Evolutionary conservation across 2,888 invertebrate genomes (phyloP), one percentile per base, ranked within the genome.

Genomic region (Trichopoda pennipes): DNA sequence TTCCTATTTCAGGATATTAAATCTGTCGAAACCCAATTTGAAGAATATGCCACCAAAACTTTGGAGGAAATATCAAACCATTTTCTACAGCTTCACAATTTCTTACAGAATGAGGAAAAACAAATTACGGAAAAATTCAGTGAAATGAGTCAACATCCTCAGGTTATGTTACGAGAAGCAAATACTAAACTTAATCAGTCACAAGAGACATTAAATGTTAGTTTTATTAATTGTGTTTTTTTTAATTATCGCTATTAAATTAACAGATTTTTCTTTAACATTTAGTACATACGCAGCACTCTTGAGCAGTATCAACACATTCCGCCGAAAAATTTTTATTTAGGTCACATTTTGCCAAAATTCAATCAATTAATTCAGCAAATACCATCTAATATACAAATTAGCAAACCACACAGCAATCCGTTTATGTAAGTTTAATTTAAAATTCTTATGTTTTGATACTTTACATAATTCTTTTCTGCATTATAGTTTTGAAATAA

Each of bases 21-120:
- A 85, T 76, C 84, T 17, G 72, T 86, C 64, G 88, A 90, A 55
- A 84, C 85, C 47, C 86, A 87, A 42, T 84, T 89, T 1, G 84
- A 87, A 49, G 87, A 87, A 38, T 88, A 86, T 85, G 89, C 89
- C 12, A 51, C 80, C 2, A 86, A 87, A 42, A 84, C 88, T 0
- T 55, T 89, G 70, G 76, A 86, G 21, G 85, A 86, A 10, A 86
- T 91, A 42, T 87, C 87, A 0, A 84, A 87, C n/a, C 86, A 84
- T 84, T 91, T 90, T 66, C 81, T 87, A 42, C 84, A 87, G 66
- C 63, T 90, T 51, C 91, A 91, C 68, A 88, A 88, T 58, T 85
- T 86, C 16, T 83, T 91, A 38, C 91, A 91, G 83, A 85, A 86
- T 55, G 85, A 88, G 42, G 90, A 91, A 61, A 85, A 86, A 35